Evolutionary conservation across 2,888 invertebrate genomes (phyloP), one percentile per base, ranked within the genome.

Genomic region (Biston betularia): DNA sequence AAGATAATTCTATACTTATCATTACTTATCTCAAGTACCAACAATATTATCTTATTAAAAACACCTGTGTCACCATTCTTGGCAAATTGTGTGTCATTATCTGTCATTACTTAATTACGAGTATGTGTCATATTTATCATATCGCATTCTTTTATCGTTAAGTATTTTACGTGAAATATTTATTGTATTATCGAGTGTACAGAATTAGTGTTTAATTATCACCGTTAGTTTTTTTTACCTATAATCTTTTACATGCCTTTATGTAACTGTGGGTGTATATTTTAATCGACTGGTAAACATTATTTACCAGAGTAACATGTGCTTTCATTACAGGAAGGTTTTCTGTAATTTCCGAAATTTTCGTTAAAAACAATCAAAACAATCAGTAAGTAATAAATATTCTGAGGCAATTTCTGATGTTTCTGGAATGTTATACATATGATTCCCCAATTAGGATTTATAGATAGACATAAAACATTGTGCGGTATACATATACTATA

Each of bases 11-110:
- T 0, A 40, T 54, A 48, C 38, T 10, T 44, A 14, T 46, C n/a
- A 57, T 35, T 15, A 48, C 40, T 67, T 67, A 69, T 68, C 54
- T 61, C 57, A 46, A 54, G 53, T 57, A 54, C 50, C 24, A 58
- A 57, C 48, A 49, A 24, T 48, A 24, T 68, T 54, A 65, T 54
- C 40, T 33, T 57, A 6, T 40, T 42, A 48, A 34, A 56, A 66
- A 65, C 66, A 73, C 56, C 68, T 70, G 68, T 67, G 63, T 71
- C 65, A 73, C 65, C 60, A 66, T 69, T 70, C 55, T 58, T 67
- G 24, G 68, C 63, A 60, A 64, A 64, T 57, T 34, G 52, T 62
- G 59, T 63, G 46, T 56, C 56, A 56, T 62, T 63, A 58, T 59
- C 54, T 38, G 24, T 53, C 33, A 52, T 55, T 46, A 62, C 52